A percentile compares a stretch with the other conserved stretches of the same genome.
phyloP scores from a whole-genome alignment of 2,888 invertebrate genomes.

The Hemaris fuciformis region DNA sequence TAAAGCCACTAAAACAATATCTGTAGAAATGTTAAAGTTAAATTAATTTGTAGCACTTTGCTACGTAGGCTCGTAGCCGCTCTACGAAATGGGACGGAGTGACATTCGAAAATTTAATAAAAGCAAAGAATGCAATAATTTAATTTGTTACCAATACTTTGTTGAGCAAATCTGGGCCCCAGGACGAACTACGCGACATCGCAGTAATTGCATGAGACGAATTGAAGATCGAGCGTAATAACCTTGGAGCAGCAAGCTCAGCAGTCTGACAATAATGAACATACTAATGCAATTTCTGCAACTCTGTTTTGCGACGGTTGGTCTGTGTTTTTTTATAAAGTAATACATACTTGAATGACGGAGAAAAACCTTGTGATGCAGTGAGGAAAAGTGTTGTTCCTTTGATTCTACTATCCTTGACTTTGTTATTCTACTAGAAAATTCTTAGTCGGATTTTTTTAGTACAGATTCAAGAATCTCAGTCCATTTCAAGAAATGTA shows the following conservation, averaged over 20 bases:
- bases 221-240: background rate
- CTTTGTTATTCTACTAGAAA: no score
- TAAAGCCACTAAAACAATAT: background rate
- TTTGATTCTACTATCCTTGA: no score
- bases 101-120: background rate
- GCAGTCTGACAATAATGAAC: no score
- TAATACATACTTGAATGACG: no score
- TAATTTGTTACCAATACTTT: background rate
- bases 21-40: background rate
- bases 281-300: no score
- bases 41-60: slow-evolving; percentile 4
- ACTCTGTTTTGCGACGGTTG: no score
- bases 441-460: no score
- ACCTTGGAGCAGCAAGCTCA: background rate
- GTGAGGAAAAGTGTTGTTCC: no score
- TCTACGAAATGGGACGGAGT: background rate
- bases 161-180: background rate
- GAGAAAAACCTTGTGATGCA: no score
- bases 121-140: background rate
- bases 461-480: no score
- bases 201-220: background rate
- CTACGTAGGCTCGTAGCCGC: background rate
- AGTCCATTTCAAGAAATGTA: no score
- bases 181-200: background rate
- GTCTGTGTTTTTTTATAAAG: no score